Base-by-base conservation (phyloP, 2,113 vertebrate species). In the Hystrix cristata region DNA sequence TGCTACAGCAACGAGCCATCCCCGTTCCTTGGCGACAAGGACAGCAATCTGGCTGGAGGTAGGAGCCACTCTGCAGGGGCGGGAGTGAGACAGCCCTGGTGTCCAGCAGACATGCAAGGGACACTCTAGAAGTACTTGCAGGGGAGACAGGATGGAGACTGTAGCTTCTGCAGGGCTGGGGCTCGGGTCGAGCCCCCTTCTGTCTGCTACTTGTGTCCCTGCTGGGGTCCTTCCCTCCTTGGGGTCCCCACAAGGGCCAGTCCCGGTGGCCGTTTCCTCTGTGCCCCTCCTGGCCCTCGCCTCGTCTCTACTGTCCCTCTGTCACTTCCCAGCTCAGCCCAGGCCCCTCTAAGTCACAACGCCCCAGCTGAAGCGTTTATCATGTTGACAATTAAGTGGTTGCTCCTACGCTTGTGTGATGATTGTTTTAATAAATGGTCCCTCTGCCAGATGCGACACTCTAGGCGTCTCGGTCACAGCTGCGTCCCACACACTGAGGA, bases 351-450 rank as follows among this genome's bases (percentile, higher is more conserved):
- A 80, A 94, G 55, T 81, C 91, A 89, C 88, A 94, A 21, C 3
- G 31, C 64, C 83, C 87, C 71, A 60, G 59, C 80, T 85, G n/a
- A 12, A 74, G 38, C 43, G 55, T 84, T 89, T 95, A 84, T 96
- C 95, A 72, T 97, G 97, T 95, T 90, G 95, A 97, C 94, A 95
- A 92, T 97, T 97, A 95, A 90, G 81, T 87, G 74, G 93, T 78
- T 76, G 85, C 95, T 97, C 82, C 80, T 96, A 92, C 80, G 85
- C 96, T 97, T 97, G 96, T 90, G 97, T 95, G 97, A 95, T 96
- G 97, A 97, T 78, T 97, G 96, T 90, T 98, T 95, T 97, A 97
- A 98, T 94, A 97, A 96, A 98, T 96, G 95, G 94, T 89, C 94
- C 92, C 80, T 46, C 93, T 90, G 74, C 95, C 96, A 98, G 93